Evolutionary conservation across 2,888 invertebrate genomes (phyloP).

Genomic region (Frankliniella intonsa): DNA sequence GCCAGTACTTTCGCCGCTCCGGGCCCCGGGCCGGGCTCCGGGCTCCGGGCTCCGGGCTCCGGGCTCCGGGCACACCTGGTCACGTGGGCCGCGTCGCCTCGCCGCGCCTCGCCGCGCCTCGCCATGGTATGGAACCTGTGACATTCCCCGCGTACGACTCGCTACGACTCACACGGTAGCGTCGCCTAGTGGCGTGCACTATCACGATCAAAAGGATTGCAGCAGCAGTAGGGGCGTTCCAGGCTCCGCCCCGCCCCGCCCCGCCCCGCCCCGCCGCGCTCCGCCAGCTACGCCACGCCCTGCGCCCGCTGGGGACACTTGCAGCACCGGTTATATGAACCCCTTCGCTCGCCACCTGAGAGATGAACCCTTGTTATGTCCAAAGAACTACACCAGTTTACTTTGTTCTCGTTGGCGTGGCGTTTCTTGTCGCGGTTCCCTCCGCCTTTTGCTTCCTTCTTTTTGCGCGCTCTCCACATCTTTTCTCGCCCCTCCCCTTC

Average conservation of each 20-base stretch:
- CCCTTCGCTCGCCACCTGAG: not conserved
- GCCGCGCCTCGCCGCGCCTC: too few relatives aligned
- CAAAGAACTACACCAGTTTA: too few relatives aligned
- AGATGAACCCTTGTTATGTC: too few relatives aligned
- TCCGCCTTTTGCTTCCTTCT: too few relatives aligned
- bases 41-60: too few relatives aligned
- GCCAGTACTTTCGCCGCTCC: too few relatives aligned
- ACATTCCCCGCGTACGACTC: conserved; percentile 1
- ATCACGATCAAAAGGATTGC: conserved; percentile 17
- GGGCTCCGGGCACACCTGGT: too few relatives aligned
- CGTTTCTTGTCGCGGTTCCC: too few relatives aligned
- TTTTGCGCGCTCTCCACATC: not conserved
- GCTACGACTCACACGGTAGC: conserved; percentile 20
- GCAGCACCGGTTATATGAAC: not conserved
- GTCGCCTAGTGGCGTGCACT: conserved; percentile 4
- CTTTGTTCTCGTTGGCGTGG: too few relatives aligned
- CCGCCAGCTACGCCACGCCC: not conserved
- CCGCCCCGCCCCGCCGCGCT: not conserved
- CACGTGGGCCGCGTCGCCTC: too few relatives aligned
- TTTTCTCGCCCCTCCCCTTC: not conserved
- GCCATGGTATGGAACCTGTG: not conserved
- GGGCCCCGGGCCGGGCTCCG: too few relatives aligned
- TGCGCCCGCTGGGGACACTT: not conserved
- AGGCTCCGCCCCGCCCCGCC: not conserved
- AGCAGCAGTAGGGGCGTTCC: not conserved